Evolutionary conservation across 2,797 vertebrate species (phyloP).

Genomic region (Hippoglossus hippoglossus): DNA sequence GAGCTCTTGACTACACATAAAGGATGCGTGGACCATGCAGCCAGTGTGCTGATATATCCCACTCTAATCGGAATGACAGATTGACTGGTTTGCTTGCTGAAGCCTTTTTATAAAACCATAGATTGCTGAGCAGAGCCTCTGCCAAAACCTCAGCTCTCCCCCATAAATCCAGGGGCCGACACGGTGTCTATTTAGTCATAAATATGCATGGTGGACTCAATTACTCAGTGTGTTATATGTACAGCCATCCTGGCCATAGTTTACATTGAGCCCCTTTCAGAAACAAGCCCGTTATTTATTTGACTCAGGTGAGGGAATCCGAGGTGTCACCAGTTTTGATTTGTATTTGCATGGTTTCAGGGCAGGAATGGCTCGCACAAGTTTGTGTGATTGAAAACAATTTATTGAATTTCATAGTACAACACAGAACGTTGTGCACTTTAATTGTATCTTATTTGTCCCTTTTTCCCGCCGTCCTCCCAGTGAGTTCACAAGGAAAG

Average conservation of each 20-base stretch:
- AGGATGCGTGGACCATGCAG: slow-evolving; percentile 50
- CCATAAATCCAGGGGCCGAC: slow-evolving; percentile 68
- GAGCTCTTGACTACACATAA: slow-evolving; percentile 29
- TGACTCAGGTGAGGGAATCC: slow-evolving; percentile 50
- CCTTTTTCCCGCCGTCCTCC: background rate
- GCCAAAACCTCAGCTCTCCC: slow-evolving; percentile 67
- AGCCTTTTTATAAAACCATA: slow-evolving; percentile 77
- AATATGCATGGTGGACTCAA: slow-evolving; percentile 77
- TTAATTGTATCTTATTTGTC: slow-evolving; percentile 4
- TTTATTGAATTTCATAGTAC: slow-evolving; percentile 13
- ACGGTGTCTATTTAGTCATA: slow-evolving; percentile 73
- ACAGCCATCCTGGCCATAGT: slow-evolving; percentile 34
- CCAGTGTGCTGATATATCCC: slow-evolving; percentile 48
- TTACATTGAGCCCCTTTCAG: slow-evolving; percentile 40
- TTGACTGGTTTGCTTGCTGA: slow-evolving; percentile 71
- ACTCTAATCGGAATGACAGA: slow-evolving; percentile 66
- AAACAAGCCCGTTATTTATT: slow-evolving; percentile 68
- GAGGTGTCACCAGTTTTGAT: slow-evolving; percentile 45
- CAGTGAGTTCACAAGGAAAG: slow-evolving; percentile 38
- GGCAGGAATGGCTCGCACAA: slow-evolving; percentile 28
- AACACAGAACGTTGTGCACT: slow-evolving; percentile 15
- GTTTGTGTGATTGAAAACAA: slow-evolving; percentile 52
- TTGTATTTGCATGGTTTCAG: slow-evolving; percentile 36
- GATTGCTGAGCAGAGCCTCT: slow-evolving; percentile 51
- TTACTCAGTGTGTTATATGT: slow-evolving; percentile 66